These are phyloP conservation scores for Zosterops hypoxanthus DNA, from an alignment of 2,113 vertebrate genomes.

Conservation along the genomic window DNA sequence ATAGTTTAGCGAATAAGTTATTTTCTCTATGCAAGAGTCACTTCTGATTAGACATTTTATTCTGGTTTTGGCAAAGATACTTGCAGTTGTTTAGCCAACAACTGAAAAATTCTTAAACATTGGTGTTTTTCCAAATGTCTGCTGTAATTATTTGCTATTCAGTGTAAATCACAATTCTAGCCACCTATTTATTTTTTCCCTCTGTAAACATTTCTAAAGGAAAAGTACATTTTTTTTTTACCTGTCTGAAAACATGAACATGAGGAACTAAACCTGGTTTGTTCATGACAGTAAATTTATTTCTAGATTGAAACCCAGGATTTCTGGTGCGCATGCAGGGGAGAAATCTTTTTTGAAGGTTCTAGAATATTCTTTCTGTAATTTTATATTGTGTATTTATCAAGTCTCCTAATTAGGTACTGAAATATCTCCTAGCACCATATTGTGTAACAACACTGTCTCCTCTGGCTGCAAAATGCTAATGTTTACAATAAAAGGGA, in stretches of 20 bases:
- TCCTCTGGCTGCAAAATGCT: not conserved
- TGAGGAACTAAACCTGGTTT: not conserved
- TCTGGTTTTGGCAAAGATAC: constrained; percentile 3
- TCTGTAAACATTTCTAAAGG: not conserved
- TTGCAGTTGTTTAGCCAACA: constrained; percentile 35
- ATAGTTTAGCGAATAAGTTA: not conserved
- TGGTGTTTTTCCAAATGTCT: not conserved
- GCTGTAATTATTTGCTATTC: constrained; percentile 6
- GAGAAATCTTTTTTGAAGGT: not conserved
- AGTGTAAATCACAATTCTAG: not conserved
- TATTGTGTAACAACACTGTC: not conserved
- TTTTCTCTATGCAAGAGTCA: not conserved
- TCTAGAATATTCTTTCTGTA: not conserved
- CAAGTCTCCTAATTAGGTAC: not conserved
- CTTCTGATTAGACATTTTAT: not conserved
- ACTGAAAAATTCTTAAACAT: not conserved
- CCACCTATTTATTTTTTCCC: not conserved
- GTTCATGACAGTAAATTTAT: not conserved
- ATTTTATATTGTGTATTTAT: not conserved
- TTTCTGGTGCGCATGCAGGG: not conserved
- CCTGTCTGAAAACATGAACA: not conserved
- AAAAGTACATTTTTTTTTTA: not conserved
- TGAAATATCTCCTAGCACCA: not conserved
- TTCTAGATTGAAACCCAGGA: not conserved
- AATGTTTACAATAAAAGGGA: not conserved